Conservation (phyloP, 2,113 vertebrate genomes). For the Plestiodon gilberti region DNA sequence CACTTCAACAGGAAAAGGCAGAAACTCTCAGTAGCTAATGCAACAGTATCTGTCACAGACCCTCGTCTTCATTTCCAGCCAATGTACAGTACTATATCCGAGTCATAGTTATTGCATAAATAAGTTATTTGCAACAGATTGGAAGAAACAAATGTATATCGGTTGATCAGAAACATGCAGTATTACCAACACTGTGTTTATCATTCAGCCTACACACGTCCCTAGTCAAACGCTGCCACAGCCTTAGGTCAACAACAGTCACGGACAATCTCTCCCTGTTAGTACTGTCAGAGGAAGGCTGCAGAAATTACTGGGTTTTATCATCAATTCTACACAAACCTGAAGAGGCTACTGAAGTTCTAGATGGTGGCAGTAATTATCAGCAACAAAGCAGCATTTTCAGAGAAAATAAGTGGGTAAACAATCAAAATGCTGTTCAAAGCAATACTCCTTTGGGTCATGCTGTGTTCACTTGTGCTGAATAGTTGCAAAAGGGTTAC, state of each 20-base stretch:
- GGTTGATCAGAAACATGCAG: not conserved
- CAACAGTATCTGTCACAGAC: not conserved
- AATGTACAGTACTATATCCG: not conserved
- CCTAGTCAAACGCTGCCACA: not conserved
- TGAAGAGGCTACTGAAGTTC: not conserved
- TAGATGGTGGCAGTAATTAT: not conserved
- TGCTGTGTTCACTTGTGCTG: not conserved
- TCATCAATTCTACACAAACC: not conserved
- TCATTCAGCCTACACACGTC: not conserved
- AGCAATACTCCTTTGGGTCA: not conserved
- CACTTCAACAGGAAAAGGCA: not conserved
- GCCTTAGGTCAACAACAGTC: slow-evolving; percentile 8
- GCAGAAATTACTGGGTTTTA: not conserved
- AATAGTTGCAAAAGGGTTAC: not conserved
- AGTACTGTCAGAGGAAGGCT: not conserved
- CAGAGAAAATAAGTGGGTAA: not conserved
- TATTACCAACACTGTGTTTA: not conserved
- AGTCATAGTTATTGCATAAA: not conserved
- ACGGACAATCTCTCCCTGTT: not conserved
- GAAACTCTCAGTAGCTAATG: not conserved
- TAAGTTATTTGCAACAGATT: not conserved
- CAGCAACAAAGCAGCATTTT: not conserved
- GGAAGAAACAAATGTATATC: not conserved
- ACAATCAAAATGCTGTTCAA: not conserved
- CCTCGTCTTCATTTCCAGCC: not conserved